A percentile compares a stretch with the other conserved stretches of the same genome.
Conservation (phyloP, 92 coral and sea anemone species). For the Porites evermanni region DNA sequence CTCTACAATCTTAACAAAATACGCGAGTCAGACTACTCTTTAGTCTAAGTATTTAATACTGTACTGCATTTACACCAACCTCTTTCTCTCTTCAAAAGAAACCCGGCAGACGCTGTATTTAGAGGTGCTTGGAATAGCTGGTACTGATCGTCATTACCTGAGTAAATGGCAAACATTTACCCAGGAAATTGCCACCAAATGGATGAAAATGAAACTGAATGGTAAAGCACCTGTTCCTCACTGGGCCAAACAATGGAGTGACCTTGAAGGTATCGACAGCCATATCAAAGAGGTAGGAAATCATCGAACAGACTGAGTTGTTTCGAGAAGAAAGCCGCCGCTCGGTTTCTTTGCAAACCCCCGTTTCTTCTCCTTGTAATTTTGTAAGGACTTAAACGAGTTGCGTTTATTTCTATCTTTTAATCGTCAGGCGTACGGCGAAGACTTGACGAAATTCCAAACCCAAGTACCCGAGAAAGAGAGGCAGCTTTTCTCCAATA, state of each 20-base stretch:
- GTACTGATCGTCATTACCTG: too few relatives aligned
- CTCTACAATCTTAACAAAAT: too few relatives aligned
- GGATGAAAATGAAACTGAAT: conserved; percentile 31
- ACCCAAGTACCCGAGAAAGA: not conserved
- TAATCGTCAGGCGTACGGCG: not conserved
- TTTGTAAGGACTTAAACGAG: not conserved
- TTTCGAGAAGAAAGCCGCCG: too few relatives aligned
- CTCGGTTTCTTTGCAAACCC: too few relatives aligned
- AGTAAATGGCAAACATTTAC: conserved; percentile 55
- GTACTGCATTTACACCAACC: too few relatives aligned
- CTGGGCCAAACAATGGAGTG: conserved; percentile 71
- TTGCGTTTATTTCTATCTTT: not conserved
- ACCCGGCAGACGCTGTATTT: conserved; percentile 18
- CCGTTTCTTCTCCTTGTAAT: too few relatives aligned
- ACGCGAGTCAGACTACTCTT: too few relatives aligned
- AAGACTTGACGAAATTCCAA: not conserved
- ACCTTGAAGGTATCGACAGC: conserved; percentile 34
- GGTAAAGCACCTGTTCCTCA: conserved; percentile 60
- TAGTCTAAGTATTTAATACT: too few relatives aligned
- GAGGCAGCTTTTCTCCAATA: conserved; percentile 25
- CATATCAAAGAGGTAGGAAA: conserved; percentile 34
- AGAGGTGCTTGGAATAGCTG: conserved; percentile 66
- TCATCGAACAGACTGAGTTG: too few relatives aligned
- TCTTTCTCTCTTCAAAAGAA: too few relatives aligned
- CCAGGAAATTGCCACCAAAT: conserved; percentile 34